Evolutionary conservation across 2,888 invertebrate species (phyloP), one percentile per base, ranked within the genome.

Genomic region (Thymelicus sylvestris): DNA sequence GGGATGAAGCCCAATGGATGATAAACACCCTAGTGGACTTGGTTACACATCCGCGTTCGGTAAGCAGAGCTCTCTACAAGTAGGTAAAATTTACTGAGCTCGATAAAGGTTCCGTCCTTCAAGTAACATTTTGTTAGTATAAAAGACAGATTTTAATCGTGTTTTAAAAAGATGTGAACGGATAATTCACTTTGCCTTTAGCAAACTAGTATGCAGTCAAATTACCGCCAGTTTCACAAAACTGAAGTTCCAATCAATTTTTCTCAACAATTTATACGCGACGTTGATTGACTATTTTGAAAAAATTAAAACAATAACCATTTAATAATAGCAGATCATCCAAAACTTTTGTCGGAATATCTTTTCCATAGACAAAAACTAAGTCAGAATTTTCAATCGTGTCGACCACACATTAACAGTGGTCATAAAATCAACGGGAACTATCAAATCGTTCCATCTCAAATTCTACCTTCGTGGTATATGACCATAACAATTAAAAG

Each of bases 351-450:
- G 71, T 66, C 71, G 71, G 71, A 71, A 71, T 62, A 55, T 62
- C 74, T 72, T 72, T 74, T 71, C 71, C 65, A 69, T 68, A 71
- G 72, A 73, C 72, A 73, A 72, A 74, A 74, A 71, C 74, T 72
- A 73, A 74, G 74, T 73, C 73, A 75, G 74, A 66, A 77, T 79
- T 81, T 74, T 73, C 78, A 84, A 84, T 90, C 90, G 88, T 90
- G 89, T 86, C 86, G 88, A 84, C 87, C 86, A 87, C 87, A 89
- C 90, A 91, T 90, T 86, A 86, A 83, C 82, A 76, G 76, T 73
- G 81, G 81, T 86, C 84, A 87, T 91, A 86, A 88, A 89, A 86
- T 85, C 83, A 91, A 91, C 90, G 89, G 91, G 83, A 84, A 79
- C 75, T 73, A 71, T 78, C 74, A 77, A 79, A 83, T 81, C 79